Percentiles rank a stretch among this genome's conserved stretches.
Evolutionary conservation across 2,888 invertebrate species (phyloP).

Genomic region (Hypercompe scribonia): DNA sequence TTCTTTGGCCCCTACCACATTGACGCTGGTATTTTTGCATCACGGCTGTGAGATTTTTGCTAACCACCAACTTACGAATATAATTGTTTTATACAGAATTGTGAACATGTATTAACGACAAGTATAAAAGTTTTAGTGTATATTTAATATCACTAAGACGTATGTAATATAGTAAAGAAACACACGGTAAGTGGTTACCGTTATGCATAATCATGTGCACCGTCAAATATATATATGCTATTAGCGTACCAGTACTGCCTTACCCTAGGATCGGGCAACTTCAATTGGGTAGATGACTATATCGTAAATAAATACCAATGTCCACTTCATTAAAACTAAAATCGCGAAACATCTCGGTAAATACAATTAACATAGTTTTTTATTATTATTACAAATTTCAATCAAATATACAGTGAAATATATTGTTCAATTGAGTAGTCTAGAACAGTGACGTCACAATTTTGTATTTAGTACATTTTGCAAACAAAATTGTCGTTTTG

Average conservation of each 20-base stretch:
- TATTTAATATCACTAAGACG: background rate
- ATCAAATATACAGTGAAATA: no score
- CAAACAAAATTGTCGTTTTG: no score
- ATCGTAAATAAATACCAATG: no score
- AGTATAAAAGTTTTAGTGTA: background rate
- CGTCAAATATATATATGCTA: background rate
- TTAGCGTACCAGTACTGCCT: background rate
- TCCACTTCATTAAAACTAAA: no score
- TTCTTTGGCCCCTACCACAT: slow-evolving; percentile 36
- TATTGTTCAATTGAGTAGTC: no score
- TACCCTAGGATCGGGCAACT: background rate
- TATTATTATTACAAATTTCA: no score
- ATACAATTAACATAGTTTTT: no score
- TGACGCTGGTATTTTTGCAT: slow-evolving; percentile 30
- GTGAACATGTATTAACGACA: background rate
- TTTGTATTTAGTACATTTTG: no score
- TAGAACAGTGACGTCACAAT: no score
- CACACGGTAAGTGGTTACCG: background rate
- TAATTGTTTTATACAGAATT: background rate
- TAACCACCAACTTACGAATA: slow-evolving; percentile 6
- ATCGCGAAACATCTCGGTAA: no score
- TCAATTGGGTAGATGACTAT: no score
- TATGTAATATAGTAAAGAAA: background rate
- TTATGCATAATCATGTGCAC: background rate
- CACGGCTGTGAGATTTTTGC: slow-evolving; percentile 31